Conservation (phyloP, 2,113 vertebrate genomes). For the Pipra filicauda region DNA sequence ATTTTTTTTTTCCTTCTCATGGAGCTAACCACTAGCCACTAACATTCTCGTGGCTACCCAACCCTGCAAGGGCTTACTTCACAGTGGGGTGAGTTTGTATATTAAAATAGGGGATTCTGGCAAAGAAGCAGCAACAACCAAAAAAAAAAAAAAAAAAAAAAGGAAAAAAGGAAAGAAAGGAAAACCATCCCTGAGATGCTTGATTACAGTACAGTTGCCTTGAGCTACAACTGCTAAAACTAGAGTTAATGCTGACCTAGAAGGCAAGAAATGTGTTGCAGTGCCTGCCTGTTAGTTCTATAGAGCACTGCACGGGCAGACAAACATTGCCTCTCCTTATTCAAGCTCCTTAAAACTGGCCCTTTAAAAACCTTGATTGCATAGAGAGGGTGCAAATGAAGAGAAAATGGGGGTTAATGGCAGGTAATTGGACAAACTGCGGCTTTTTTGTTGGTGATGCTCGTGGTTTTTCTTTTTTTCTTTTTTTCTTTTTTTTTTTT, state of each 20-base stretch:
- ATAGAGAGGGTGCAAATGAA: constrained; percentile 44
- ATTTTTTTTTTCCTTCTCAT: not conserved
- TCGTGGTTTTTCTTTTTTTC: not conserved
- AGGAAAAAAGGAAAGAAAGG: not conserved
- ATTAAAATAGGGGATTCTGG: constrained; percentile 65
- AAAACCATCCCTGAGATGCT: constrained; percentile 40
- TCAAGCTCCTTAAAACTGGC: constrained; percentile 52
- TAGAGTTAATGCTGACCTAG: constrained; percentile 47
- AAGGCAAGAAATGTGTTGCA: constrained; percentile 40
- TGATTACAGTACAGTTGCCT: constrained; percentile 55
- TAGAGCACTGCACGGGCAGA: not conserved
- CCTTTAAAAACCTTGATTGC: constrained; percentile 67
- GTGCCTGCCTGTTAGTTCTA: constrained; percentile 2
- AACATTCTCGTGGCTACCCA: constrained; percentile 67
- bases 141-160: no score
- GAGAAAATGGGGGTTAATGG: constrained; percentile 62
- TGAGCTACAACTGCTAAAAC: constrained; percentile 44
- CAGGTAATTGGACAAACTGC: constrained; percentile 61
- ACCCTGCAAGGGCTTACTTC: constrained; percentile 75
- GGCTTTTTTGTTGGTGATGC: not conserved
- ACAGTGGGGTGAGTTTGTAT: constrained; percentile 82
- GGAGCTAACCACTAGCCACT: constrained; percentile 74
- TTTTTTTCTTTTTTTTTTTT: not conserved
- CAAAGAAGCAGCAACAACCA: constrained; percentile 7
- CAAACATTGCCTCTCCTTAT: constrained; percentile 45